Percentiles rank a stretch among this genome's conserved stretches.
phyloP scores from a whole-genome alignment of 2,888 invertebrate genomes.

The Adineta ricciae region DNA sequence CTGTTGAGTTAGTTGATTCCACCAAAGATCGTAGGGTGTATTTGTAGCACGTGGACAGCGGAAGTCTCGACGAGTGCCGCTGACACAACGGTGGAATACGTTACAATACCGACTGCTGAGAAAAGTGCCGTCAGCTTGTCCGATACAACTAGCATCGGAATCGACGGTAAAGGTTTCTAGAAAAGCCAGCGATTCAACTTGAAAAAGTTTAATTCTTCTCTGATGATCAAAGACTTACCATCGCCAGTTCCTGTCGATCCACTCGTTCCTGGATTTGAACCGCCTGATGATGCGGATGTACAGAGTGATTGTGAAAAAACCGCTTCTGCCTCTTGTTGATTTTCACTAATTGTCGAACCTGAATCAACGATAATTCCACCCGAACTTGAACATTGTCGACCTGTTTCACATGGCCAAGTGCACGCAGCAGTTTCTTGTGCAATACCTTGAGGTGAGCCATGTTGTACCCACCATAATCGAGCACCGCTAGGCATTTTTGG shows the following conservation, averaged over 20 bases:
- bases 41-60: conserved; percentile 28
- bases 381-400: conserved; percentile 28
- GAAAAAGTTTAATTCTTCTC: neutral
- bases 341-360: conserved; percentile 24
- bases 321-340: conserved; percentile 26
- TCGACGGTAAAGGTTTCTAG: conserved; percentile 21
- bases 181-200: neutral
- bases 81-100: conserved; percentile 33
- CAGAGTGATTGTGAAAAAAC: conserved; percentile 24
- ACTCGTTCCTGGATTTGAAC: neutral
- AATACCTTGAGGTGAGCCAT: conserved; percentile 29
- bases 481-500: conserved; percentile 28
- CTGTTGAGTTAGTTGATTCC: conserved; percentile 30
- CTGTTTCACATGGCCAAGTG: conserved; percentile 32
- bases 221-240: neutral
- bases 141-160: conserved; percentile 19
- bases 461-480: conserved; percentile 32
- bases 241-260: neutral
- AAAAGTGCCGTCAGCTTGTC: conserved; percentile 26
- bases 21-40: conserved; percentile 33
- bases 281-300: neutral
- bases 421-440: conserved; percentile 30
- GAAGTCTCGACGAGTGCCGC: conserved; percentile 29
- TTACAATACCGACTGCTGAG: conserved; percentile 28
- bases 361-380: conserved; percentile 26